Evolutionary conservation across 2,888 invertebrate species (phyloP), one percentile per base, ranked within the genome.

Genomic region (Mycalesis mineus): DNA sequence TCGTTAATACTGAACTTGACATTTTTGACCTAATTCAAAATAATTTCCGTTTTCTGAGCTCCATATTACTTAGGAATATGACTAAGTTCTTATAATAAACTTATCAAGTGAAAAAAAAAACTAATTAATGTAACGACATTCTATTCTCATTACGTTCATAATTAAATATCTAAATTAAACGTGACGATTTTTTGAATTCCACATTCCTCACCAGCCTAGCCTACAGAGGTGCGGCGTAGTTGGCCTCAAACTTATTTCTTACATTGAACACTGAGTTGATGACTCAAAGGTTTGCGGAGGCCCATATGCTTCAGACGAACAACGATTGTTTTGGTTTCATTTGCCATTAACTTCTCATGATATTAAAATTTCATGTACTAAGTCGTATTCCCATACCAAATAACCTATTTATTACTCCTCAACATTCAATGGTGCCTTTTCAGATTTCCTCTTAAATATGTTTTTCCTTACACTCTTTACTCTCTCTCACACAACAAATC

Each of bases 201-300:
- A 58, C 51, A 61, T 53, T 56, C 53, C 56, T 42, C 49, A 41
- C 36, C 17, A 45, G 49, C 48, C 49, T 51, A 50, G 58, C 50
- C 53, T 58, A 45, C 51, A 52, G 50, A 61, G 52, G 58, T 49
- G 61, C 49, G 58, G 48, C 58, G 48, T 42, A 47, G 54, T 57
- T 55, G 41, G 55, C 57, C 57, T 55, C 55, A 57, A 58, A 55
- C 48, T 53, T 47, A 57, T 31, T 40, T 47, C 57, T 52, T 54
- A 47, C 37, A 56, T 56, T 51, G 44, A 56, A 50, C 50, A 31
- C 44, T 17, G 37, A 45, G 42, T 51, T 45, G 56, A 51, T 56
- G 56, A 56, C 56, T 56, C 50, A 56, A 56, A 50, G 44, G 40
- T 22, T 51, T 42, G n/a, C 42, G 15, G 13, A 29, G 22, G 31